Percentiles rank a stretch among this genome's conserved stretches.
These are phyloP conservation scores for Leucozona laternaria DNA, from an alignment of 2,888 invertebrate genomes.

Conservation along the genomic window DNA sequence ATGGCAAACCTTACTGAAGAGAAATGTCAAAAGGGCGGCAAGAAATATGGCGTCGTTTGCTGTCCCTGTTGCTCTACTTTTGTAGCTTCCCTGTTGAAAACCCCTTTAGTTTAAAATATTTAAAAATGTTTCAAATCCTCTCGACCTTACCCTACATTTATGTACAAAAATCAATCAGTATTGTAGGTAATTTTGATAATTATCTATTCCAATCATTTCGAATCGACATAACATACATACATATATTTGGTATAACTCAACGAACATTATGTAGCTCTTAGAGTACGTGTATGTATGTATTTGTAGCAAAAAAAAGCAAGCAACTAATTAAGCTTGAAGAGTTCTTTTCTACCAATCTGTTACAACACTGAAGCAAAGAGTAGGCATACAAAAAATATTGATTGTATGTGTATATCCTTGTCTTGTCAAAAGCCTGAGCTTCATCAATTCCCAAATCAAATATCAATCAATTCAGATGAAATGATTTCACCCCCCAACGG, in stretches of 20 bases:
- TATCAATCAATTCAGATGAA: conserved; percentile 49
- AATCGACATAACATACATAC: background rate
- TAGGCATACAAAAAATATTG: conserved; percentile 2
- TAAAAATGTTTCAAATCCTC: too few species aligned
- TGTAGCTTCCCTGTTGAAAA: too few species aligned
- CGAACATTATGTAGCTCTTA: background rate
- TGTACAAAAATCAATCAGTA: background rate
- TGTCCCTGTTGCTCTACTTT: too few species aligned
- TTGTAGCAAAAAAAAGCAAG: background rate
- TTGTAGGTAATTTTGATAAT: too few species aligned
- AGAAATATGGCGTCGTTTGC: too few species aligned
- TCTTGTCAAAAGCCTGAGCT: conserved; percentile 39
- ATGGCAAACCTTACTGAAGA: too few species aligned
- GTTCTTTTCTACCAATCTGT: background rate
- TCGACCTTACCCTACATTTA: background rate
- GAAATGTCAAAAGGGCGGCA: too few species aligned
- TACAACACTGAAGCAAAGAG: background rate
- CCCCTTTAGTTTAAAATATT: too few species aligned
- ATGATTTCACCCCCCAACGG: conserved; percentile 10
- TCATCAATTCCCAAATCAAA: conserved; percentile 63
- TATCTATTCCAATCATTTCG: background rate
- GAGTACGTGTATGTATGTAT: background rate
- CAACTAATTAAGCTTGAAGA: conserved; percentile 15
- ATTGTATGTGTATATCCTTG: conserved; percentile 1
- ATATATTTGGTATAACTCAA: background rate